phyloP scores from a whole-genome alignment of 2,113 vertebrate genomes.

The Alexandromys fortis region DNA sequence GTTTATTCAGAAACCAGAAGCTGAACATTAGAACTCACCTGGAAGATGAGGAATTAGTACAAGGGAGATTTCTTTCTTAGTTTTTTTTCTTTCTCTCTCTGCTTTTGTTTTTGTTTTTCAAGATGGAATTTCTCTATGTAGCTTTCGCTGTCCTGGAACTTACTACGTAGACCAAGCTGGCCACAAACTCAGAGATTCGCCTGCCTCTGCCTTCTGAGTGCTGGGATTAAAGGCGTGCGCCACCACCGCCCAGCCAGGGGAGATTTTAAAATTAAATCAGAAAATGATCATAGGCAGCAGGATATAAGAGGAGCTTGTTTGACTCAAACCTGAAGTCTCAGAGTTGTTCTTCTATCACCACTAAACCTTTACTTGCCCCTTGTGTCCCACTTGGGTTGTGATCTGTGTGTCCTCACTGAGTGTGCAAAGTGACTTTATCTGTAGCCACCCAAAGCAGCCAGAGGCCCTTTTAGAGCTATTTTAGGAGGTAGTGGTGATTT shows the following conservation, averaged over 20 bases:
- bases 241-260: background rate
- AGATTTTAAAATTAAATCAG: constrained; percentile 34
- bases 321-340: constrained; percentile 32
- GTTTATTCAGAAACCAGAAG: constrained; percentile 1
- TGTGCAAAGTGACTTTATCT: constrained; percentile 62
- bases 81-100: background rate
- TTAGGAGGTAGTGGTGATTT: constrained; percentile 68
- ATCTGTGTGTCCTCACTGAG: constrained; percentile 32
- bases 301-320: background rate
- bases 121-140: background rate
- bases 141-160: background rate
- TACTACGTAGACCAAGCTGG: background rate
- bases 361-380: constrained; percentile 19
- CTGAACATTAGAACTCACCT: constrained; percentile 13
- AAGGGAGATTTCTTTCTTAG: background rate
- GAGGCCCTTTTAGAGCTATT: constrained; percentile 76
- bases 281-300: background rate
- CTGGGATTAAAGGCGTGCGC: background rate
- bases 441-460: constrained; percentile 61
- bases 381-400: constrained; percentile 49
- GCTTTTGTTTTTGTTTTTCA: background rate
- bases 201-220: background rate
- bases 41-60: constrained; percentile 12
- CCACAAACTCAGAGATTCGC: background rate
- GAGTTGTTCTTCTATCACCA: constrained; percentile 1